These are phyloP conservation scores for Drosophila nr. perissopoda DNA, from an alignment of 2,888 invertebrate species.

Conservation along the genomic window DNA sequence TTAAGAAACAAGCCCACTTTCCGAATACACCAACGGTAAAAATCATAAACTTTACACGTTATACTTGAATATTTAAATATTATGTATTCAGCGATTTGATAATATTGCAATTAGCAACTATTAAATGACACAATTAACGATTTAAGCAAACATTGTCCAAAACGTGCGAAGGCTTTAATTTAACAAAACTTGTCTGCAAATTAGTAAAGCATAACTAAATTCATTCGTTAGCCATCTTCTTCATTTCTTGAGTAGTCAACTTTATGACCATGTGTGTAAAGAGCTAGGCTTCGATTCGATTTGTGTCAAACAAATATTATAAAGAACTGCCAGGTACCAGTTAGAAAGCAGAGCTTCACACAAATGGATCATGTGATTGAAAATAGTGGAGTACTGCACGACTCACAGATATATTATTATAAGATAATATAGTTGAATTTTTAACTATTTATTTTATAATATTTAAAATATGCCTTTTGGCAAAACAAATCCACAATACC, in stretches of 20 bases:
- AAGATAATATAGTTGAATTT: neutral
- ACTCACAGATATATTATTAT: neutral
- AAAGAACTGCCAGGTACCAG: slow-evolving; percentile 33
- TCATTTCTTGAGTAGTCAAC: slow-evolving; percentile 14
- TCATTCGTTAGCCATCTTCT: slow-evolving; percentile 22
- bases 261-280: neutral
- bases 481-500: neutral
- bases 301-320: slow-evolving; percentile 36
- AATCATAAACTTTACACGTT: neutral
- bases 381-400: neutral
- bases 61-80: slow-evolving; percentile 1
- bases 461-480: neutral
- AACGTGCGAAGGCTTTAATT: slow-evolving; percentile 59
- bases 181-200: slow-evolving; percentile 67
- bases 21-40: slow-evolving; percentile 30
- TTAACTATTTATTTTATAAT: neutral
- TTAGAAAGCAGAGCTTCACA: slow-evolving; percentile 18
- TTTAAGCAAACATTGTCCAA: slow-evolving; percentile 30
- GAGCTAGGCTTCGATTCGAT: neutral
- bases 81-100: slow-evolving; percentile 19
- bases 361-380: slow-evolving; percentile 45
- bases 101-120: slow-evolving; percentile 55
- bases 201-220: slow-evolving; percentile 60
- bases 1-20: slow-evolving; percentile 71
- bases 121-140: slow-evolving; percentile 38